phyloP scores from a whole-genome alignment of 2,888 invertebrate genomes.

The Cecidostiba fungosa region DNA sequence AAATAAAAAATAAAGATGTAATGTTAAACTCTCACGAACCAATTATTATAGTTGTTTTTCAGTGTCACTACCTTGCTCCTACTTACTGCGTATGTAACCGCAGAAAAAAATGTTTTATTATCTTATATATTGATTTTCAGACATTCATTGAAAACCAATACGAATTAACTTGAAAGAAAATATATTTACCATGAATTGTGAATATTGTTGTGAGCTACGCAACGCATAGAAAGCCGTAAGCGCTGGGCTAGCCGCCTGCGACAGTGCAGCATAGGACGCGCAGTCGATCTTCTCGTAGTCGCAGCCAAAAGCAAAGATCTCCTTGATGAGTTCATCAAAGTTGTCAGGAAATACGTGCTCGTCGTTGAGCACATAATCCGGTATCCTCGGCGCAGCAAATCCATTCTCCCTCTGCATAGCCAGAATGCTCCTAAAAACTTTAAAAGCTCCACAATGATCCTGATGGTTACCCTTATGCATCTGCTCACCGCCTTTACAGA shows the following conservation, averaged over 20 bases:
- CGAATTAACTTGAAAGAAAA: background rate
- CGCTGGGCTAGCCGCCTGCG: constrained; percentile 85
- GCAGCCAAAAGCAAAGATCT: constrained; percentile 81
- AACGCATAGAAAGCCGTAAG: constrained; percentile 84
- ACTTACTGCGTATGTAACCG: too few relatives aligned
- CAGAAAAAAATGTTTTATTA: too few relatives aligned
- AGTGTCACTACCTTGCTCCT: too few relatives aligned
- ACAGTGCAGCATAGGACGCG: constrained; percentile 84
- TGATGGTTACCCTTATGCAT: constrained; percentile 83
- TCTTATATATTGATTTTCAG: too few relatives aligned
- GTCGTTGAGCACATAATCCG: constrained; percentile 80
- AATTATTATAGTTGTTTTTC: too few relatives aligned
- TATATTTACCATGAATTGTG: constrained; percentile 25
- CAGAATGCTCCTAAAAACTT: constrained; percentile 84
- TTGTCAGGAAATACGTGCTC: constrained; percentile 77
- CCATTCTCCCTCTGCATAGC: constrained; percentile 83
- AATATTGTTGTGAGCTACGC: constrained; percentile 72
- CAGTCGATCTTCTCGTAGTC: constrained; percentile 80
- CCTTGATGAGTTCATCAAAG: constrained; percentile 81
- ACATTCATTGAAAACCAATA: too few relatives aligned
- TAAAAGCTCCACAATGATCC: constrained; percentile 85
- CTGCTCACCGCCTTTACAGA: constrained; percentile 78
- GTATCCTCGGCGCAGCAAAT: constrained; percentile 82
- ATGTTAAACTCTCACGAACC: too few relatives aligned
- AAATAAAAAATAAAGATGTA: too few relatives aligned